Evolutionary conservation across 2,113 vertebrate genomes (phyloP), one percentile per base, ranked within the genome.

Genomic region (Mystacornis crossleyi): DNA sequence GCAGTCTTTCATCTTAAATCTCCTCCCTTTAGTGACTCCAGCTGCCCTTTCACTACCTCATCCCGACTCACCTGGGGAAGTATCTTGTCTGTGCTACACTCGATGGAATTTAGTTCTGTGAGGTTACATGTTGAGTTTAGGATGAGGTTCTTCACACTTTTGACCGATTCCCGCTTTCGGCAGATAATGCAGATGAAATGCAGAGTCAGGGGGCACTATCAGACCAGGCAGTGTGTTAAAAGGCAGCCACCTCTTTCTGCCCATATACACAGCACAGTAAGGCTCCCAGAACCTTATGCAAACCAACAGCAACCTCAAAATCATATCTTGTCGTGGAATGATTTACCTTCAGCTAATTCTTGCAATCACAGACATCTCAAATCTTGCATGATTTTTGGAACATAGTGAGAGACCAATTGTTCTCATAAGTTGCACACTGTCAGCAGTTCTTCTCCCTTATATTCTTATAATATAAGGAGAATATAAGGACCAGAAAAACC

Each of bases 1-100:
- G 5, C 25, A 87, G 78, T 31, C 96, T 96, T 97, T 95, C 72
- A 97, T 93, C 96, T 90, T 92, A 45, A 86, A 74, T 58, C 64
- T 62, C 50, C 48, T 69, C 6, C 50, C 69, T 72, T 14, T 10
- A 61, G 70, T 72, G 21, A 21, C 60, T 79, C 24, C 74, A 89
- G 91, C 75, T 95, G 83, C 77, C 92, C 94, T 90, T 74, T 94
- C 75, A 67, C 65, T 70, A 75, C 43, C 58, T 92, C 87, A 33
- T 40, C 57, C 43, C 9, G 1, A 4, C 33, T 86, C 57, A 81
- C 69, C 73, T 95, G 80, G 78, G 17, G 23, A 73, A 94, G 47
- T 38, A 38, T 85, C 82, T 61, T 81, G 48, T 40, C 62, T 85
- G 42, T 61, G 9, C 86, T 67, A 17, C 28, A 10, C 2, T 40